A percentile compares a stretch with the other conserved stretches of the same genome.
These are phyloP conservation scores for Andinoacara biseriatus DNA, from an alignment of 2,113 vertebrate species.

Conservation along the genomic window DNA sequence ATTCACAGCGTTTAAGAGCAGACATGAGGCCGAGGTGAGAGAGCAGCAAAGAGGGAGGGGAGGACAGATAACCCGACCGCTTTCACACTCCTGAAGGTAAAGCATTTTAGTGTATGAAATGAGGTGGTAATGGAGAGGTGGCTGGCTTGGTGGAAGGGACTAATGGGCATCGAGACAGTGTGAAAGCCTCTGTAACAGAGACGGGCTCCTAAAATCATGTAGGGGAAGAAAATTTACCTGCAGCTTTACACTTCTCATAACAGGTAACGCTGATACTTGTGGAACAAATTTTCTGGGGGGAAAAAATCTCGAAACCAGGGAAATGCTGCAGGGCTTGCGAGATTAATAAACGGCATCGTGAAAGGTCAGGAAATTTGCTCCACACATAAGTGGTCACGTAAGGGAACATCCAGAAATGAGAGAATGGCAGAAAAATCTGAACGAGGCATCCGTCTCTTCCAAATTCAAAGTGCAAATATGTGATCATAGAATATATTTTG, in stretches of 20 bases:
- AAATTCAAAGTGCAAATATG: background rate
- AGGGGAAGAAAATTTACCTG: constrained; percentile 46
- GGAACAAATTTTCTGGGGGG: constrained; percentile 19
- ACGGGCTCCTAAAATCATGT: constrained; percentile 10
- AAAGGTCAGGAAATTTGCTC: constrained; percentile 15
- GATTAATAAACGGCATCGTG: background rate
- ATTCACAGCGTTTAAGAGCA: constrained; percentile 34
- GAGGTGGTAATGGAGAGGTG: constrained; percentile 56
- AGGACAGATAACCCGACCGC: constrained; percentile 56
- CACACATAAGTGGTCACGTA: background rate
- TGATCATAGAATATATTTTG: background rate
- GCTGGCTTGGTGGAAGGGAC: background rate
- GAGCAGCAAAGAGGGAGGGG: constrained; percentile 9
- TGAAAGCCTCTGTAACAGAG: constrained; percentile 38
- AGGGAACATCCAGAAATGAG: background rate
- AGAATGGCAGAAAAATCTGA: background rate
- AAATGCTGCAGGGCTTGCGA: constrained; percentile 7
- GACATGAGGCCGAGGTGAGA: constrained; percentile 40
- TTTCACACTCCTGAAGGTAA: constrained; percentile 69
- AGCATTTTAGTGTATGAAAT: constrained; percentile 77
- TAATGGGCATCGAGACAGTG: constrained; percentile 43
- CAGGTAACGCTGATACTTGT: constrained; percentile 34
- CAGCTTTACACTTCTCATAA: background rate
- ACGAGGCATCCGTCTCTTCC: background rate
- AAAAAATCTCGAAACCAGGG: background rate